Evolutionary conservation across 2,888 invertebrate species (phyloP).

Genomic region (Nesidiocoris tenuis): DNA sequence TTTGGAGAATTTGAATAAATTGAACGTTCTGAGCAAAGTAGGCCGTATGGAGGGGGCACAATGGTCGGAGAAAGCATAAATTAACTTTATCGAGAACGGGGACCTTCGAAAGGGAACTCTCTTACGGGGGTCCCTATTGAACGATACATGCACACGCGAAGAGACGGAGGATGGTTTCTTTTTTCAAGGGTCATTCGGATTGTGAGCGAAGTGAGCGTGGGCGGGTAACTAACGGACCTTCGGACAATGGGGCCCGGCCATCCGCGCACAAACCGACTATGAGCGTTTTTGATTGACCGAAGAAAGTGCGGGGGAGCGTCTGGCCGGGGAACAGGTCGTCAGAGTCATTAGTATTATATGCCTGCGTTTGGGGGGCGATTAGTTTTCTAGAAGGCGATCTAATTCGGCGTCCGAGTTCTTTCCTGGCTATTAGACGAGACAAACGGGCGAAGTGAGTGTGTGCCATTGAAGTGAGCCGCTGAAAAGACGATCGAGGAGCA

Average conservation of each 20-base stretch:
- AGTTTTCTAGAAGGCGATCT: not conserved
- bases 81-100: conserved; percentile 38
- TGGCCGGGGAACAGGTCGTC: conserved; percentile 23
- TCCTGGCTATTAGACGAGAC: too few relatives aligned
- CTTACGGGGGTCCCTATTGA: conserved; percentile 31
- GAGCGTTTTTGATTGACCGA: conserved; percentile 30
- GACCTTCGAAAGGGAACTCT: conserved; percentile 17
- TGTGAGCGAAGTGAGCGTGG: conserved; percentile 16
- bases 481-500: too few relatives aligned
- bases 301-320: conserved; percentile 15
- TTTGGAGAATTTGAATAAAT: conserved; percentile 37
- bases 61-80: conserved; percentile 40
- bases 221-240: conserved; percentile 33
- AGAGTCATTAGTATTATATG: conserved; percentile 16
- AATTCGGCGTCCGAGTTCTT: too few relatives aligned
- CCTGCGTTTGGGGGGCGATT: conserved; percentile 18
- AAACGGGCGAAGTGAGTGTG: too few relatives aligned
- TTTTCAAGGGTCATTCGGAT: conserved; percentile 11
- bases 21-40: conserved; percentile 34
- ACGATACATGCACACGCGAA: not conserved
- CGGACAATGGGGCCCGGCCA: conserved; percentile 25
- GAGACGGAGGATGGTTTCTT: conserved; percentile 3
- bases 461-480: too few relatives aligned
- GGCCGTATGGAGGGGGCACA: conserved; percentile 30
- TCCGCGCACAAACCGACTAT: not conserved